Percentiles rank a stretch among this genome's conserved stretches.
These are phyloP conservation scores for Trichonephila inaurata DNA, from an alignment of 1,140 invertebrate genomes.

Conservation along the genomic window DNA sequence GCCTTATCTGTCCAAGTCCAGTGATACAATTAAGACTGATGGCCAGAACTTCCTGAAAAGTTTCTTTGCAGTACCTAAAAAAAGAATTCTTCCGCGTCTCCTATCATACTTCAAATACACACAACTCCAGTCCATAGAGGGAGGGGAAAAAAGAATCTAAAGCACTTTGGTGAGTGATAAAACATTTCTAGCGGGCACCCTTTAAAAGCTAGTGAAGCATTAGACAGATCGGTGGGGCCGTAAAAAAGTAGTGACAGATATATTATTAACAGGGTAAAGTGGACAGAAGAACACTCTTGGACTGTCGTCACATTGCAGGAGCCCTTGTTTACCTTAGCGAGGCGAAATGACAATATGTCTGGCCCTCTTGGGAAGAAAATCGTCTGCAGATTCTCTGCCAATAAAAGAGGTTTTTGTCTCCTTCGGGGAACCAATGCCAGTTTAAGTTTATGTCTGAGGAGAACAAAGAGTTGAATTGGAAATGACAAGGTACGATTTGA, in stretches of 20 bases:
- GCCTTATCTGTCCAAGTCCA: background rate
- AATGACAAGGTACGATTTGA: background rate
- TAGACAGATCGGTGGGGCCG: conserved; percentile 44
- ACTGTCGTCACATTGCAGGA: conserved; percentile 26
- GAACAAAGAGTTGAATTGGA: background rate
- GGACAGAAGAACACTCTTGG: background rate
- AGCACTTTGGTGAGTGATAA: conserved; percentile 55
- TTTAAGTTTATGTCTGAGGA: background rate
- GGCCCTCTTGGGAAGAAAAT: conserved; percentile 25
- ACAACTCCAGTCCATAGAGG: background rate
- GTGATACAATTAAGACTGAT: background rate
- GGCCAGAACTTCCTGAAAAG: background rate
- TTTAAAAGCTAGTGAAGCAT: conserved; percentile 43
- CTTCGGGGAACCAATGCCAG: background rate
- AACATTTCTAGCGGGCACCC: background rate
- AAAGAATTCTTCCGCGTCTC: background rate
- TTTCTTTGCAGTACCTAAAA: background rate
- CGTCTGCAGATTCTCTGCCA: background rate
- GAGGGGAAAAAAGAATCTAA: background rate
- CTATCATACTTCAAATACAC: background rate
- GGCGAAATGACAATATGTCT: conserved; percentile 22
- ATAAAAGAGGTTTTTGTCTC: background rate
- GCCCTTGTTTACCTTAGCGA: conserved; percentile 35
- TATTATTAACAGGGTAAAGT: conserved; percentile 54
- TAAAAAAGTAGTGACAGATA: conserved; percentile 57